A percentile compares a stretch with the other conserved stretches of the same genome.
Evolutionary conservation across 2,797 vertebrate species (phyloP).

Genomic region (Manis javanica): DNA sequence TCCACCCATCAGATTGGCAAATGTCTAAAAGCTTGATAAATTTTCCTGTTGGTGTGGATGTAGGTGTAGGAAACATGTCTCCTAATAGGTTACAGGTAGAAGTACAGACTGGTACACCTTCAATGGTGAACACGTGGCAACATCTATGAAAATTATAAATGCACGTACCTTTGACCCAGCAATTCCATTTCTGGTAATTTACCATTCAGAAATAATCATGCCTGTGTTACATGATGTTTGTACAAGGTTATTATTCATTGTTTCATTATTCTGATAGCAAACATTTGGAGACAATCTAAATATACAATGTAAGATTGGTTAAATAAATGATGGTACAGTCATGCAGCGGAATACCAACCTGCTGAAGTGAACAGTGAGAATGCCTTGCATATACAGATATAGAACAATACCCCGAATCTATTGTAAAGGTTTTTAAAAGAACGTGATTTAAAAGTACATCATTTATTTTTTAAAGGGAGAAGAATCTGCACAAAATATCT

Average conservation of each 20-base stretch:
- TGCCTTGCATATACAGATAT: fast-evolving
- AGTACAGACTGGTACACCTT: neutral
- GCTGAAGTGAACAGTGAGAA: neutral
- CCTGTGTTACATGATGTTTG: neutral
- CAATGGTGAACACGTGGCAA: too few species aligned
- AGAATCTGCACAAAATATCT: neutral
- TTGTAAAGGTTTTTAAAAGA: neutral
- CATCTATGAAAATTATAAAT: neutral
- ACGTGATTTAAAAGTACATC: neutral
- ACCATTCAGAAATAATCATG: neutral
- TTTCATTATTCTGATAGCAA: neutral
- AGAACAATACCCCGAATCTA: neutral
- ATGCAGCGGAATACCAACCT: neutral
- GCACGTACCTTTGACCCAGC: neutral
- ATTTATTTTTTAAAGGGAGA: neutral
- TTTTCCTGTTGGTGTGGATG: neutral
- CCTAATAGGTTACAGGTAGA: neutral
- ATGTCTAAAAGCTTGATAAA: neutral
- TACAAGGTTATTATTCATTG: neutral
- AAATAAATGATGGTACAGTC: neutral
- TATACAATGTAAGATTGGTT: neutral
- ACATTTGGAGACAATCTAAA: neutral
- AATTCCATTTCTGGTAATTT: neutral
- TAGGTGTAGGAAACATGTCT: neutral
- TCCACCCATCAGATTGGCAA: neutral